Percentiles rank a stretch among this genome's conserved stretches.
Conservation (phyloP, 1,140 invertebrate genomes). For the Drosophila parabipectinata region DNA sequence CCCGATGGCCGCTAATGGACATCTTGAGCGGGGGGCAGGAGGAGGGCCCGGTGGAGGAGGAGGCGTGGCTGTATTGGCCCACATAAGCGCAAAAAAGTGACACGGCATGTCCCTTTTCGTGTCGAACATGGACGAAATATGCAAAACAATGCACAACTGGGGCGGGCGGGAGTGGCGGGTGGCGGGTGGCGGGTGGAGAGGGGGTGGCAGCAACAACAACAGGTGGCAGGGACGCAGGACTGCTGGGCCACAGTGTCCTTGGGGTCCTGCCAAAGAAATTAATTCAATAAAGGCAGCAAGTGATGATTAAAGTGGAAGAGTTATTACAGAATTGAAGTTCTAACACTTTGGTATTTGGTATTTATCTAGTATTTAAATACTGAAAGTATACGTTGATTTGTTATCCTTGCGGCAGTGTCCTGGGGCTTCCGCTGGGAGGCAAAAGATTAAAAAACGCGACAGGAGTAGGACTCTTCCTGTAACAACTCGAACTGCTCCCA, state of each 20-base stretch:
- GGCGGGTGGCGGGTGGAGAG: too few relatives aligned
- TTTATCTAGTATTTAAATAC: too few relatives aligned
- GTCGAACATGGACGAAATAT: slow-evolving; percentile 71
- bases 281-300: too few relatives aligned
- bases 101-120: slow-evolving; percentile 71
- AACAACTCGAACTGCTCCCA: slow-evolving; percentile 62
- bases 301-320: too few relatives aligned
- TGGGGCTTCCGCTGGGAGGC: neutral
- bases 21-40: slow-evolving; percentile 37
- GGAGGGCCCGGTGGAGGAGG: neutral
- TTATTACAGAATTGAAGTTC: too few relatives aligned
- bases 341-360: too few relatives aligned
- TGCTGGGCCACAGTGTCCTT: slow-evolving; percentile 26
- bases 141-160: slow-evolving; percentile 43
- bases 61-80: slow-evolving; percentile 22
- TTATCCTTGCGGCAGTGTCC: neutral
- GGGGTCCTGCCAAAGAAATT: neutral
- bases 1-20: slow-evolving; percentile 57
- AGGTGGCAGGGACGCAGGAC: slow-evolving; percentile 48
- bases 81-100: slow-evolving; percentile 44
- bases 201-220: slow-evolving; percentile 36
- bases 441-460: neutral
- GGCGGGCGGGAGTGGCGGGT: neutral
- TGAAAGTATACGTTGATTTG: neutral
- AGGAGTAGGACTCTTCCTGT: slow-evolving; percentile 18